Conservation (phyloP, 1,140 invertebrate genomes). For the Rhyacophila brunnea region DNA sequence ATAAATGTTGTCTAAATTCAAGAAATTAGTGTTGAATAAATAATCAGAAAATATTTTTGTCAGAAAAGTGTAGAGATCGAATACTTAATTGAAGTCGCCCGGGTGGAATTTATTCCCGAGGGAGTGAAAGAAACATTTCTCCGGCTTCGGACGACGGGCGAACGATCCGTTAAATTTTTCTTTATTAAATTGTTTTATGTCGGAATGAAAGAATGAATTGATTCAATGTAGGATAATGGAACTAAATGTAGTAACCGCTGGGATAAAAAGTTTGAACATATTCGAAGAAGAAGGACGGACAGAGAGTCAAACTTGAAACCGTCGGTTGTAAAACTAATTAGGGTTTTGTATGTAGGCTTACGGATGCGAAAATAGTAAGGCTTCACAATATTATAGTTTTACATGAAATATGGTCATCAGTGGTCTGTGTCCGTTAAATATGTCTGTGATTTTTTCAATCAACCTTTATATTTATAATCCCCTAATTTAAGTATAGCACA, state of each 20-base stretch:
- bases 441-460: constrained; percentile 61
- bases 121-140: too few species aligned
- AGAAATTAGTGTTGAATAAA: constrained; percentile 19
- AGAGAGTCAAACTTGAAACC: constrained; percentile 40
- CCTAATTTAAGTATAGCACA: constrained; percentile 58
- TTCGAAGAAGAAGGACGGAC: constrained; percentile 5
- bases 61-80: neutral
- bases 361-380: constrained; percentile 38
- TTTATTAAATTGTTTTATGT: constrained; percentile 8
- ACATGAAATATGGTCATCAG: constrained; percentile 43
- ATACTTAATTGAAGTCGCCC: neutral
- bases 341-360: constrained; percentile 57
- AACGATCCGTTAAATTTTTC: neutral
- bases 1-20: constrained; percentile 32
- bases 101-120: too few species aligned
- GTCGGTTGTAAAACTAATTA: constrained; percentile 57
- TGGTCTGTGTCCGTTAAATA: constrained; percentile 57
- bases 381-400: constrained; percentile 44
- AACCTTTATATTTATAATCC: constrained; percentile 58
- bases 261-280: constrained; percentile 18
- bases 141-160: too few species aligned
- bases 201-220: constrained; percentile 16
- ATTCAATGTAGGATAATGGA: constrained; percentile 1
- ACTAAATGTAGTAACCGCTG: constrained; percentile 19
- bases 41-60: constrained; percentile 27